Conservation (phyloP, 2,113 vertebrate genomes). For the Cryptotis parvus region DNA sequence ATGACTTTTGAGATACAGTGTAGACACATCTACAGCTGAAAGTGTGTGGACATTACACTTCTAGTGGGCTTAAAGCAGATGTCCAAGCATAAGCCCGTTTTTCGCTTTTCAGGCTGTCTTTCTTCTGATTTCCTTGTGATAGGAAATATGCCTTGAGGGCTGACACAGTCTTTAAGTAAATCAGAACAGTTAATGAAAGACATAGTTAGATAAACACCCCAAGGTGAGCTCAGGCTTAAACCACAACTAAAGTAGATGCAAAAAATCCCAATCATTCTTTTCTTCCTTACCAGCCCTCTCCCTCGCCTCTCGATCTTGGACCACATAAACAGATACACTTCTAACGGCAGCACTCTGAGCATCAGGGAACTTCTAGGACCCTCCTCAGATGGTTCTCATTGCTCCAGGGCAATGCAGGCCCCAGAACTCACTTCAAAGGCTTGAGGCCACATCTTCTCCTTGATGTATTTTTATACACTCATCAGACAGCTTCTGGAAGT, state of each 20-base stretch:
- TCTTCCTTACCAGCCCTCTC: background rate
- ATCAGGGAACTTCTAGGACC: conserved; percentile 45
- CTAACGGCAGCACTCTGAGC: conserved; percentile 34
- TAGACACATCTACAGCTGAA: conserved; percentile 41
- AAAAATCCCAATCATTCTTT: conserved; percentile 60
- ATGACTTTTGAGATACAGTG: background rate
- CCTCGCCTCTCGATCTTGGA: background rate
- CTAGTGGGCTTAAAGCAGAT: background rate
- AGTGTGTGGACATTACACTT: background rate
- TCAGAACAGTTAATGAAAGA: conserved; percentile 83
- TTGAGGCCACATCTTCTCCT: conserved; percentile 88
- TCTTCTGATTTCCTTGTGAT: conserved; percentile 75
- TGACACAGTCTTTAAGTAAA: conserved; percentile 74
- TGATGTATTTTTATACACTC: conserved; percentile 85
- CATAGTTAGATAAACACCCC: conserved; percentile 78
- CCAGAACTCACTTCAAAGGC: conserved; percentile 88
- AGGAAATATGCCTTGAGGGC: conserved; percentile 71
- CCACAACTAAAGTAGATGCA: conserved; percentile 77
- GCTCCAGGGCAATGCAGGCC: conserved; percentile 53
- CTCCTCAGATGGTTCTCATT: conserved; percentile 84
- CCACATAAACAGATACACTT: conserved; percentile 32
- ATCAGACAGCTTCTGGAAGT: conserved; percentile 86
- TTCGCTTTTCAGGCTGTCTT: conserved; percentile 51
- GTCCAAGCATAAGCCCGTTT: background rate
- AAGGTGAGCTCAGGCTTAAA: conserved; percentile 76